A percentile compares a stretch with the other conserved stretches of the same genome.
phyloP scores from a whole-genome alignment of 1,140 invertebrate species.

The Chymomyza costata region DNA sequence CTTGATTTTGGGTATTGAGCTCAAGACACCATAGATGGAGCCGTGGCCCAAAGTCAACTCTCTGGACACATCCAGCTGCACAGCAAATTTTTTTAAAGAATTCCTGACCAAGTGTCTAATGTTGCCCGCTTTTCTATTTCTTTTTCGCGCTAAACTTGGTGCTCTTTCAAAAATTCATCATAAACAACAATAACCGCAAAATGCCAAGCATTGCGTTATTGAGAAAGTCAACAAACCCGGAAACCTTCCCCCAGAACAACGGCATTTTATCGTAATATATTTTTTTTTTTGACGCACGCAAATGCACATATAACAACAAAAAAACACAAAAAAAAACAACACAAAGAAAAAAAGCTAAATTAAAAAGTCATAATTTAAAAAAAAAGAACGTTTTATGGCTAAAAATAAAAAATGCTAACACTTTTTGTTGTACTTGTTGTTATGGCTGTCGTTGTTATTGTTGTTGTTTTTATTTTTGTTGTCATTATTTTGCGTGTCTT shows the following conservation, averaged over 20 bases:
- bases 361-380: slow-evolving; percentile 13
- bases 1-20: too few species aligned
- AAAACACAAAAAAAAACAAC: slow-evolving; percentile 33
- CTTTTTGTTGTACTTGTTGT: slow-evolving; percentile 16
- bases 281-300: slow-evolving; percentile 29
- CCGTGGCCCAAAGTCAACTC: too few species aligned
- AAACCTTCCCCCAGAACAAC: slow-evolving; percentile 56
- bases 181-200: too few species aligned
- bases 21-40: too few species aligned
- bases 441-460: slow-evolving; percentile 13
- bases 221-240: slow-evolving; percentile 71
- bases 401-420: slow-evolving; percentile 36
- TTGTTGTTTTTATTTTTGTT: slow-evolving; percentile 19
- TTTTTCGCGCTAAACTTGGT: too few species aligned
- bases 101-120: too few species aligned
- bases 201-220: slow-evolving; percentile 23
- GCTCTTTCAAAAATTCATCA: too few species aligned
- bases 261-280: slow-evolving; percentile 57
- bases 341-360: slow-evolving; percentile 7
- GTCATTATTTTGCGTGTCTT: slow-evolving; percentile 50
- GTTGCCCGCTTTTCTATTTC: too few species aligned
- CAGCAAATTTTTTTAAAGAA: too few species aligned
- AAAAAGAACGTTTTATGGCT: slow-evolving; percentile 39
- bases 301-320: slow-evolving; percentile 22
- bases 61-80: too few species aligned